Conservation (phyloP, 1,140 invertebrate species). For the Conus betulinus region DNA sequence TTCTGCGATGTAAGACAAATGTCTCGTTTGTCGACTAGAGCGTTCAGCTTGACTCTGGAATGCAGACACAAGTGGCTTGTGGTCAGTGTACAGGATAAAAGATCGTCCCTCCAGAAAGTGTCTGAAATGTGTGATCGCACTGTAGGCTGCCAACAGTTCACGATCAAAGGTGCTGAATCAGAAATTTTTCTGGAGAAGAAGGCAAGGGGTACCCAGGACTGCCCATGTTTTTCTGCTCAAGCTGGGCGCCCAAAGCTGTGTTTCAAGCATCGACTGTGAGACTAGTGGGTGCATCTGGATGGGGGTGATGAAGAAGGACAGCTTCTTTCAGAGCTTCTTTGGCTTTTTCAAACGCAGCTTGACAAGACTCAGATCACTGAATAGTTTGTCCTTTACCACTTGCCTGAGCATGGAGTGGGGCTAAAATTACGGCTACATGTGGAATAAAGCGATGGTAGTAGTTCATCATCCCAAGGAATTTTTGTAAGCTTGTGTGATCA, state of each 20-base stretch:
- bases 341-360: conserved; percentile 23
- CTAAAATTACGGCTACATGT: background rate
- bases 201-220: background rate
- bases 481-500: conserved; percentile 25
- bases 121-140: background rate
- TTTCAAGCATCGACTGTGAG: conserved; percentile 6
- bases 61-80: no score
- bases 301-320: conserved; percentile 16
- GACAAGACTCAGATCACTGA: conserved; percentile 1
- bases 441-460: conserved; percentile 29
- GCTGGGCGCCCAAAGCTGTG: background rate
- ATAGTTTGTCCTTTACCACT: conserved; percentile 26
- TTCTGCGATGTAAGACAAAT: no score
- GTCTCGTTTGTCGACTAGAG: no score
- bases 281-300: no score
- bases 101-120: no score
- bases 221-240: background rate
- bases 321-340: conserved; percentile 3
- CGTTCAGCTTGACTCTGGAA: no score
- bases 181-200: conserved; percentile 14
- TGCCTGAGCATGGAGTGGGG: conserved; percentile 20
- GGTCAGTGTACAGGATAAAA: no score
- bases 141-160: background rate
- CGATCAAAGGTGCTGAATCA: background rate
- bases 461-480: conserved; percentile 31